Percentiles rank a stretch among this genome's conserved stretches.
These are phyloP conservation scores for Drosophila mayri DNA, from an alignment of 1,140 invertebrate species.

Conservation along the genomic window DNA sequence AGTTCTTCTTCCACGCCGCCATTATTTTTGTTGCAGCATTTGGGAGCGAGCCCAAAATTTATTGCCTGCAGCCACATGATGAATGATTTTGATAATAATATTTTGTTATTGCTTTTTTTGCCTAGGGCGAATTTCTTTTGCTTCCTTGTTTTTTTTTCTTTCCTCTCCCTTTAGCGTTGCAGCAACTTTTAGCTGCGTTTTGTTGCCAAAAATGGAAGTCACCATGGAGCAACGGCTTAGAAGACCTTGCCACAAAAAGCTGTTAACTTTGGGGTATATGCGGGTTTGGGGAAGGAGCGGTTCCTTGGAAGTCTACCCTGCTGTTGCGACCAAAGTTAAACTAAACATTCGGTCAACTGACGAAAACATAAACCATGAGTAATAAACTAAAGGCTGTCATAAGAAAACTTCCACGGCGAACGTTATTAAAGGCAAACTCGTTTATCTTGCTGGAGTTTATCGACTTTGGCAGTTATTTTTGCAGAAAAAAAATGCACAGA, in stretches of 20 bases:
- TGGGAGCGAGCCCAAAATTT: slow-evolving; percentile 76
- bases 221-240: slow-evolving; percentile 58
- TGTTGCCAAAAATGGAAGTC: slow-evolving; percentile 68
- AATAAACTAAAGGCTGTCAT: slow-evolving; percentile 70
- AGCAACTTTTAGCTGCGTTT: slow-evolving; percentile 69
- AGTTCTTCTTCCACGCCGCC: slow-evolving; percentile 32
- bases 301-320: slow-evolving; percentile 44
- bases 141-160: slow-evolving; percentile 3
- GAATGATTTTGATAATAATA: slow-evolving; percentile 84
- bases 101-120: slow-evolving; percentile 79
- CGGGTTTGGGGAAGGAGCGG: not conserved
- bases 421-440: slow-evolving; percentile 38
- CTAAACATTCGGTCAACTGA: slow-evolving; percentile 68
- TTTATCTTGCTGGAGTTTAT: slow-evolving; percentile 44
- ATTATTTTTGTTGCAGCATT: slow-evolving; percentile 58
- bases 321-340: slow-evolving; percentile 52
- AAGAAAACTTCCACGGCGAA: slow-evolving; percentile 49
- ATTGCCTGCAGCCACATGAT: slow-evolving; percentile 83
- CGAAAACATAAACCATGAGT: slow-evolving; percentile 70
- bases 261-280: slow-evolving; percentile 13
- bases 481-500: not conserved
- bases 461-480: not conserved
- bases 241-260: slow-evolving; percentile 65
- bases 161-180: slow-evolving; percentile 42
- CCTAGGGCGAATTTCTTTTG: slow-evolving; percentile 43